Percentiles rank a stretch among this genome's conserved stretches.
Evolutionary conservation across 2,113 vertebrate genomes (phyloP).

Genomic region (Leptobrachium leishanense): DNA sequence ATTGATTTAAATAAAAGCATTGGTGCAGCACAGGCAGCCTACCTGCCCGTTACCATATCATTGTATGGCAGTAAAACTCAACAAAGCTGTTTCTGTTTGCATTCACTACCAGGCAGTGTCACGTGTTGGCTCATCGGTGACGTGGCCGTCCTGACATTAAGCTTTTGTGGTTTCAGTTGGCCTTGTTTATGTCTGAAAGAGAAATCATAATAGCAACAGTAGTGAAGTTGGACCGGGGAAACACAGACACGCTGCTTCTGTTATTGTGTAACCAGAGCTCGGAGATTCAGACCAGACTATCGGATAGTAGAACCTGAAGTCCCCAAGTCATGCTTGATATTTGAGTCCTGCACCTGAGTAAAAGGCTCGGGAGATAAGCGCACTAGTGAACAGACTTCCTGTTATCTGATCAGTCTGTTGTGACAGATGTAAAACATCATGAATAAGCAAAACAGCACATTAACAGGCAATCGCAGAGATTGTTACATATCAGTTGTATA

Average conservation of each 20-base stretch:
- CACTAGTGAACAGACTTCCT: no score
- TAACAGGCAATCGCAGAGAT: no score
- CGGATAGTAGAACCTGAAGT: not conserved
- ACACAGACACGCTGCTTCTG: slow-evolving; percentile 56
- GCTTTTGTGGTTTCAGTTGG: slow-evolving; percentile 63
- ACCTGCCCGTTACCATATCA: no score
- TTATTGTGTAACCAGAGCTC: slow-evolving; percentile 50
- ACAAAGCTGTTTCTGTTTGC: slow-evolving; percentile 64
- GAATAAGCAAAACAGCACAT: no score
- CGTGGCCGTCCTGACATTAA: slow-evolving; percentile 63
- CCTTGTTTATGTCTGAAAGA: slow-evolving; percentile 64
- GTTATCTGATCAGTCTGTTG: no score
- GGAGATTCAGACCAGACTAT: not conserved
- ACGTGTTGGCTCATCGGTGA: slow-evolving; percentile 62
- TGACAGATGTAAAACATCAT: no score
- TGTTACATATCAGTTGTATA: no score
- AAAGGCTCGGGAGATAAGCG: not conserved
- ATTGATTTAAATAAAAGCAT: no score
- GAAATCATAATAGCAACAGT: slow-evolving; percentile 60
- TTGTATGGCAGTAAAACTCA: not conserved
- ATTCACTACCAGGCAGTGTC: slow-evolving; percentile 54
- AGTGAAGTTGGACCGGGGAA: slow-evolving; percentile 51
- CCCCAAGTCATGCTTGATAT: not conserved
- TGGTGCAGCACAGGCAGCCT: no score
- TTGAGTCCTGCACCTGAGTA: not conserved